Percentiles rank a stretch among this genome's conserved stretches.
Evolutionary conservation across 2,113 vertebrate species (phyloP).

Genomic region (Lamprologus speciosus): DNA sequence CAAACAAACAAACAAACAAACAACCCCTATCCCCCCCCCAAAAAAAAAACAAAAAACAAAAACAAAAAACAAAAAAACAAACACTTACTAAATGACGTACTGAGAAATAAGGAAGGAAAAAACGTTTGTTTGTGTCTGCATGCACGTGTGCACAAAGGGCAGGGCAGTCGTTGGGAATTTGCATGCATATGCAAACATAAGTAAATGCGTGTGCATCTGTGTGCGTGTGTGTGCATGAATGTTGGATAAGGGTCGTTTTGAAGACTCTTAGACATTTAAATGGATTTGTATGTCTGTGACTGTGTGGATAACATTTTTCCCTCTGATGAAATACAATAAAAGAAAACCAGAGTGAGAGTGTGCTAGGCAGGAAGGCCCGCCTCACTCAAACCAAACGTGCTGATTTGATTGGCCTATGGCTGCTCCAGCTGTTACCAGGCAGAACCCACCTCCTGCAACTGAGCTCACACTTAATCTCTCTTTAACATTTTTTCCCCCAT

Average conservation of each 20-base stretch:
- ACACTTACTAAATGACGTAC: not conserved
- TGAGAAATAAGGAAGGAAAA: not conserved
- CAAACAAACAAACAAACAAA: not conserved
- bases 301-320: constrained; percentile 6
- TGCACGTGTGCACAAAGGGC: not conserved
- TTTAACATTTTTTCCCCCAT: constrained; percentile 33
- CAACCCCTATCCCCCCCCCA: not conserved
- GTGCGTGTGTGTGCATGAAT: not conserved
- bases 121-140: not conserved
- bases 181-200: constrained; percentile 34
- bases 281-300: not conserved
- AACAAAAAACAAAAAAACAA: not conserved
- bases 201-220: not conserved
- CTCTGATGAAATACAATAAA: constrained; percentile 35
- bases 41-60: not conserved
- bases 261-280: not conserved
- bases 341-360: constrained; percentile 17
- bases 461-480: constrained; percentile 65
- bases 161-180: constrained; percentile 25
- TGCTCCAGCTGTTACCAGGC: constrained; percentile 76
- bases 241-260: not conserved
- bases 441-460: constrained; percentile 69
- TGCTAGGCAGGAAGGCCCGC: constrained; percentile 52
- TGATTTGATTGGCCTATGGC: constrained; percentile 62
- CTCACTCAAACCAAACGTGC: constrained; percentile 49